Conservation (phyloP, 2,888 invertebrate species). For the Choristoneura rosaceana region DNA sequence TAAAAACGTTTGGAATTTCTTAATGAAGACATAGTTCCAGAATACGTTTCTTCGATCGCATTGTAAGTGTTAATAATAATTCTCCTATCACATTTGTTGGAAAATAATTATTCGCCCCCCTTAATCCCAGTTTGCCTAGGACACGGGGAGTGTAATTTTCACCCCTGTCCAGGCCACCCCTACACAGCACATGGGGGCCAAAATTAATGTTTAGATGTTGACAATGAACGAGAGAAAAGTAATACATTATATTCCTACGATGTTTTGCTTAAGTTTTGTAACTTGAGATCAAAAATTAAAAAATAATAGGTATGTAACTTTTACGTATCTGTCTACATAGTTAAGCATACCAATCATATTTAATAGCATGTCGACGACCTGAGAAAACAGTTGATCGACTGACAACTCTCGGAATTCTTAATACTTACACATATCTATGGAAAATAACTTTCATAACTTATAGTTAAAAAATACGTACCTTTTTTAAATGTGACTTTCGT, state of each 20-base stretch:
- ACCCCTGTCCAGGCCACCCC: conserved; percentile 51
- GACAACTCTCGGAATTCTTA: neutral
- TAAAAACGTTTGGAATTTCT: neutral
- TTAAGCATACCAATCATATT: neutral
- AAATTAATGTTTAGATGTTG: neutral
- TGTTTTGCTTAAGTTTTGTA: no score
- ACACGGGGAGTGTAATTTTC: conserved; percentile 52
- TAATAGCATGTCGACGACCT: neutral
- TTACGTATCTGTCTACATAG: no score
- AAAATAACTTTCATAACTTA: neutral
- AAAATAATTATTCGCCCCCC: conserved; percentile 32
- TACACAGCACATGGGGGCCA: neutral
- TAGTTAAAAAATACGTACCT: no score
- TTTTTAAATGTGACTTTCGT: no score
- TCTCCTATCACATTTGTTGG: conserved; percentile 8
- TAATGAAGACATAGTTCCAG: neutral
- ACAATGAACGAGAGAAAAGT: no score
- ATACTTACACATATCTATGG: neutral
- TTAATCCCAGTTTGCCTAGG: conserved; percentile 23
- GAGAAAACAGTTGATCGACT: neutral
- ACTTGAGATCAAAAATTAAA: no score
- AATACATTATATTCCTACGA: no score
- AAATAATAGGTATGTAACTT: neutral
- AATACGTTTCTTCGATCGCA: neutral
- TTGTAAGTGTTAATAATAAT: conserved; percentile 1